Percentiles rank a stretch among this genome's conserved stretches.
Evolutionary conservation across 2,797 vertebrate genomes (phyloP).

Genomic region (Phyllotis vaccarum): DNA sequence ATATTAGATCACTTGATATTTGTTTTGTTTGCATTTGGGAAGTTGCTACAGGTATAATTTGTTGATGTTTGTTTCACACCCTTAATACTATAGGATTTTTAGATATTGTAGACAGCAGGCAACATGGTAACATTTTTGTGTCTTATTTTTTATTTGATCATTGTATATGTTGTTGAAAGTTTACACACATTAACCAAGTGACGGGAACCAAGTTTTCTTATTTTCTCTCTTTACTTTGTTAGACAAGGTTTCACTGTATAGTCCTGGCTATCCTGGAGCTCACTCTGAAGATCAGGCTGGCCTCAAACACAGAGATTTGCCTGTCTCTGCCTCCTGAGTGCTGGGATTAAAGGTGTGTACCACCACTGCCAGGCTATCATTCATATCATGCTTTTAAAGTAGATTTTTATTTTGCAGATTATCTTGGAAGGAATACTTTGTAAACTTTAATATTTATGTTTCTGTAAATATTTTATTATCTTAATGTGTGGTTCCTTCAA

Average conservation of each 20-base stretch:
- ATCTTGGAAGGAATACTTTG: background rate
- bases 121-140: background rate
- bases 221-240: background rate
- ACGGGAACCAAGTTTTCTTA: background rate
- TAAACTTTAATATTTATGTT: background rate
- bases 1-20: background rate
- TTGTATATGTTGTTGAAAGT: background rate
- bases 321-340: too few species aligned
- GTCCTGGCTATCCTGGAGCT: too few species aligned
- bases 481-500: background rate
- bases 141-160: background rate
- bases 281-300: too few species aligned
- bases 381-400: background rate
- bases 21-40: background rate
- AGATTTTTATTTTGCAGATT: conserved; percentile 10
- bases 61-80: background rate
- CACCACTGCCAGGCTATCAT: background rate
- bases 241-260: too few species aligned
- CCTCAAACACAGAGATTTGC: too few species aligned
- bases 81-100: background rate
- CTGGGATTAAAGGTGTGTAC: too few species aligned
- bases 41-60: background rate
- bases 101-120: background rate
- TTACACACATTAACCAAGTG: background rate
- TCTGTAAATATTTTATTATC: background rate